These are phyloP conservation scores for Chaetogeoica ovagalla DNA, from an alignment of 2,888 invertebrate species.

Conservation along the genomic window DNA sequence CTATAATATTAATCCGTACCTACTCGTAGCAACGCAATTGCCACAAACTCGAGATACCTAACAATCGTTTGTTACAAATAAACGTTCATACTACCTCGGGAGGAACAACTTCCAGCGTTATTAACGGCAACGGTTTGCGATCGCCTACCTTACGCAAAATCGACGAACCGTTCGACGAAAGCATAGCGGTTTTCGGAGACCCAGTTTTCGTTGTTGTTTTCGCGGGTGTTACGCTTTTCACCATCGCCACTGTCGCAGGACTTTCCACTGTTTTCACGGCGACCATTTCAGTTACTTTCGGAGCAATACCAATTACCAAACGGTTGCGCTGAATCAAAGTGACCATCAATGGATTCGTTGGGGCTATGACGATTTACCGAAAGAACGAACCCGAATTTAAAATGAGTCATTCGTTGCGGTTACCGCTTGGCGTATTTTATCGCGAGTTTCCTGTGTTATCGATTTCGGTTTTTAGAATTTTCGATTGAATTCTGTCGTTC, in stretches of 20 bases:
- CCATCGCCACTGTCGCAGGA: neutral
- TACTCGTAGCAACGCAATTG: no score
- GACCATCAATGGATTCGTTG: no score
- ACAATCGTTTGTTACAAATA: neutral
- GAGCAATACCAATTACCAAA: no score
- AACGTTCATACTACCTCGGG: neutral
- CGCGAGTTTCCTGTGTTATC: no score
- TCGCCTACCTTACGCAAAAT: constrained; percentile 34
- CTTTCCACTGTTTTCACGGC: constrained; percentile 29
- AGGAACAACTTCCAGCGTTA: constrained; percentile 8
- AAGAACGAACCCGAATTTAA: no score
- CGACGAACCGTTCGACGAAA: neutral
- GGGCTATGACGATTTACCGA: no score
- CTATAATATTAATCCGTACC: no score
- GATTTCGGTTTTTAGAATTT: no score
- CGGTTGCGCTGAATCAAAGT: no score
- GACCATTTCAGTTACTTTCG: constrained; percentile 24
- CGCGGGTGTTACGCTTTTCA: neutral
- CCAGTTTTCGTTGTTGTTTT: neutral
- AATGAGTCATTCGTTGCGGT: no score
- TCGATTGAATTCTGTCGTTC: no score
- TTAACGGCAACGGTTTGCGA: constrained; percentile 23
- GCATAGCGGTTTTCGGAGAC: neutral
- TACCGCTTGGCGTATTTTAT: no score
- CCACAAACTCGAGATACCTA: neutral